Evolutionary conservation across 1,140 invertebrate species (phyloP).

Genomic region (Drosophila elegans): DNA sequence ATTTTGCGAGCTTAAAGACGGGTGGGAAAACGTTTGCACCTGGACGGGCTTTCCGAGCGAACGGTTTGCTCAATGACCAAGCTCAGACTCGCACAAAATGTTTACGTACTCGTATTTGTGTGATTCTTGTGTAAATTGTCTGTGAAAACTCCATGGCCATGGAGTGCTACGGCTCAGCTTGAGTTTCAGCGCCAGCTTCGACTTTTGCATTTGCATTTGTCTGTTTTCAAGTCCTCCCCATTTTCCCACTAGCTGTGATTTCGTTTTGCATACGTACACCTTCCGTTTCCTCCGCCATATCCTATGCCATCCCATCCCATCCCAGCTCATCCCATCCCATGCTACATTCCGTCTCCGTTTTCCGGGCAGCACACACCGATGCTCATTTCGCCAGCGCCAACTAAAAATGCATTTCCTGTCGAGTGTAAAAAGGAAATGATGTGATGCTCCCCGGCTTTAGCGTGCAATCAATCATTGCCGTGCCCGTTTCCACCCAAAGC

Average conservation of each 20-base stretch:
- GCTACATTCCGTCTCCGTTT: background rate
- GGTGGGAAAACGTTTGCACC: constrained; percentile 40
- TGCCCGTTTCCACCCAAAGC: constrained; percentile 25
- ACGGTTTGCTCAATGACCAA: constrained; percentile 65
- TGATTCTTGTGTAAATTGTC: constrained; percentile 77
- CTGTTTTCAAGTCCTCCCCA: constrained; percentile 16
- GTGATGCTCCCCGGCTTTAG: constrained; percentile 76
- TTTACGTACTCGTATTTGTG: constrained; percentile 44
- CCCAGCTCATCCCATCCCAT: constrained; percentile 2
- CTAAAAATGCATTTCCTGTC: constrained; percentile 83
- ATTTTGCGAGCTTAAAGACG: constrained; percentile 15
- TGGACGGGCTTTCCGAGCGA: constrained; percentile 63
- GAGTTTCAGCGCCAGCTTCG: constrained; percentile 2
- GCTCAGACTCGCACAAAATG: constrained; percentile 24
- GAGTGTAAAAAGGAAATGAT: constrained; percentile 82
- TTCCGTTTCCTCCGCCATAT: constrained; percentile 13
- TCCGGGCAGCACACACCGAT: constrained; percentile 45
- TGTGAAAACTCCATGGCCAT: constrained; percentile 59
- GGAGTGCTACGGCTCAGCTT: constrained; percentile 24
- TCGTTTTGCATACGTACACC: constrained; percentile 52
- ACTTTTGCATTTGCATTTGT: constrained; percentile 24
- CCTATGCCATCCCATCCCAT: constrained; percentile 1
- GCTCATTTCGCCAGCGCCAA: constrained; percentile 75
- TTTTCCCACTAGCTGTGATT: constrained; percentile 52
- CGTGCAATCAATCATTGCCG: constrained; percentile 79